A percentile compares a stretch with the other conserved stretches of the same genome.
These are phyloP conservation scores for Camponotus vicinus DNA, from an alignment of 1,140 invertebrate genomes.

Conservation along the genomic window DNA sequence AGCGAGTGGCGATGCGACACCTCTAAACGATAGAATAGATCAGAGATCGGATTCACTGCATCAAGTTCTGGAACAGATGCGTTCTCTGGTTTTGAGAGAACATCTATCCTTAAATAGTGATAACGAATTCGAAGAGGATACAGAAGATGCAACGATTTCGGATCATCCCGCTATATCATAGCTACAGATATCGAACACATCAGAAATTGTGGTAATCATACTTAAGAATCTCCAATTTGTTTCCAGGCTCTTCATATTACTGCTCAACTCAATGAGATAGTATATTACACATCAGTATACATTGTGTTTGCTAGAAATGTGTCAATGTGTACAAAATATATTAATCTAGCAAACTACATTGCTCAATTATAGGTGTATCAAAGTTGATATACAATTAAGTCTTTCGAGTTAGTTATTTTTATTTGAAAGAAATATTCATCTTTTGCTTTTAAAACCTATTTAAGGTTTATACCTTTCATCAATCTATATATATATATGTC, in stretches of 20 bases:
- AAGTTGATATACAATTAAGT: slow-evolving; percentile 45
- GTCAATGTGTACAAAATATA: slow-evolving; percentile 28
- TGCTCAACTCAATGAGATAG: slow-evolving; percentile 43
- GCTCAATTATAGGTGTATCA: slow-evolving; percentile 42
- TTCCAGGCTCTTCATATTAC: background rate
- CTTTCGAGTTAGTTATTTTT: slow-evolving; percentile 10
- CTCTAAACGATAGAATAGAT: slow-evolving; percentile 79
- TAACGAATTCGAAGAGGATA: slow-evolving; percentile 79
- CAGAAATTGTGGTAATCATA: slow-evolving; percentile 64
- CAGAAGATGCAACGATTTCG: slow-evolving; percentile 76
- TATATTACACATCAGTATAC: slow-evolving; percentile 17
- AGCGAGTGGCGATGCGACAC: slow-evolving; percentile 83
- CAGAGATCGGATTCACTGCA: slow-evolving; percentile 83
- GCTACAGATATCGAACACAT: slow-evolving; percentile 64
- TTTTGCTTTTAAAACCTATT: background rate
- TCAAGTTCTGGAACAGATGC: slow-evolving; percentile 85
- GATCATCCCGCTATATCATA: slow-evolving; percentile 75
- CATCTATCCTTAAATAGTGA: slow-evolving; percentile 78
- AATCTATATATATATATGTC: background rate
- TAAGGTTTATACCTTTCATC: background rate
- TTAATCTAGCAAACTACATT: slow-evolving; percentile 40
- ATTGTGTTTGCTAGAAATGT: background rate
- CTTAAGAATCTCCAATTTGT: slow-evolving; percentile 62
- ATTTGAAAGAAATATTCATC: slow-evolving; percentile 20
- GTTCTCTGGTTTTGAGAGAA: slow-evolving; percentile 82